Conservation (phyloP, 1,140 invertebrate species). For the Drosophila bipectinata region DNA sequence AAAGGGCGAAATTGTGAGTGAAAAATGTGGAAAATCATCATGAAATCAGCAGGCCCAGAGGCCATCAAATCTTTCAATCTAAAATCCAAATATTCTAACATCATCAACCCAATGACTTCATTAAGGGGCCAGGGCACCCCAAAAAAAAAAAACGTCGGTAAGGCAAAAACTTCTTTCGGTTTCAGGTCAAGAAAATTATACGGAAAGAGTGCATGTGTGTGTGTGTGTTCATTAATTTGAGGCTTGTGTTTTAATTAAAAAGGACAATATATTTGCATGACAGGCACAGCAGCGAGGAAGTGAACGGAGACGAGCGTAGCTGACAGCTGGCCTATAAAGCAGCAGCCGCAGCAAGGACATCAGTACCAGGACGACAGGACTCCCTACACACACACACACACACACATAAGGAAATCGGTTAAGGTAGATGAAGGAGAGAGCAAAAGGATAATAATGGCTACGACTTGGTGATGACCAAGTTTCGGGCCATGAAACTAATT, state of each 20-base stretch:
- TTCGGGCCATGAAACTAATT: slow-evolving; percentile 16
- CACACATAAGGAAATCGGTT: slow-evolving; percentile 22
- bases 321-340: slow-evolving; percentile 70
- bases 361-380: slow-evolving; percentile 29
- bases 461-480: slow-evolving; percentile 25
- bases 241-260: slow-evolving; percentile 81
- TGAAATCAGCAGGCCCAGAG: slow-evolving; percentile 23
- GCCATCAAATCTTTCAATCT: slow-evolving; percentile 59
- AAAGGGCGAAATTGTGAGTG: slow-evolving; percentile 30
- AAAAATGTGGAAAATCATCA: slow-evolving; percentile 49
- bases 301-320: slow-evolving; percentile 49
- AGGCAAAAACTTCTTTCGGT: slow-evolving; percentile 45
- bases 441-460: slow-evolving; percentile 36
- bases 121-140: neutral
- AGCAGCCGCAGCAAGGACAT: slow-evolving; percentile 23
- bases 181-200: slow-evolving; percentile 49
- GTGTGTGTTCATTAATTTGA: slow-evolving; percentile 68
- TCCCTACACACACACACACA: neutral
- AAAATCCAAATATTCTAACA: slow-evolving; percentile 64
- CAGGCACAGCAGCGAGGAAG: slow-evolving; percentile 33
- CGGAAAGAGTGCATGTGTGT: slow-evolving; percentile 14
- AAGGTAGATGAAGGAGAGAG: slow-evolving; percentile 17
- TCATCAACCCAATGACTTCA: slow-evolving; percentile 62
- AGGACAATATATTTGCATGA: slow-evolving; percentile 80
- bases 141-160: slow-evolving; percentile 14